Evolutionary conservation across 2,113 vertebrate species (phyloP).

Genomic region (Strigops habroptila): DNA sequence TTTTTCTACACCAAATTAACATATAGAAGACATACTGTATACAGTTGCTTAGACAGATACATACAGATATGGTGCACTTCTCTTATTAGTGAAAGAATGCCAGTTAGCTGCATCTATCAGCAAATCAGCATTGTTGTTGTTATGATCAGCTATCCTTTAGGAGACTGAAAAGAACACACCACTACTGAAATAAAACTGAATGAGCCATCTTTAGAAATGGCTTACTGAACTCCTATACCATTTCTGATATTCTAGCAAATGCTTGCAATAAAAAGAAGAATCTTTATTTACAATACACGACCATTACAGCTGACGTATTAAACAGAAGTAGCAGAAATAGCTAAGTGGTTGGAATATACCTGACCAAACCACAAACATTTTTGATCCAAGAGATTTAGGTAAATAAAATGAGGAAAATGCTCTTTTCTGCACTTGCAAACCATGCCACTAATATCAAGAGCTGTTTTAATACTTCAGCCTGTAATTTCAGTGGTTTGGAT

Average conservation of each 20-base stretch:
- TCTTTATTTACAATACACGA: background rate
- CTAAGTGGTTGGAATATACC: background rate
- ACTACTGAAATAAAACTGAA: background rate
- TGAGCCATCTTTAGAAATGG: background rate
- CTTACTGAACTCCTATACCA: background rate
- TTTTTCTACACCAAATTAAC: background rate
- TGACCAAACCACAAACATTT: background rate
- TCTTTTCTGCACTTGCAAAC: background rate
- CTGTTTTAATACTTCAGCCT: background rate
- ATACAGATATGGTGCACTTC: background rate
- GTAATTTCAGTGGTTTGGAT: background rate
- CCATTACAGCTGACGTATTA: background rate
- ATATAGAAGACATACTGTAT: background rate
- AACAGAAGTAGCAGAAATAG: background rate
- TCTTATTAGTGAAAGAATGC: background rate
- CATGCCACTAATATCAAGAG: background rate
- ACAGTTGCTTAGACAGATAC: background rate
- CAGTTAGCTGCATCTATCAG: background rate
- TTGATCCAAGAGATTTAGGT: background rate
- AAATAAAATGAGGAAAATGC: background rate
- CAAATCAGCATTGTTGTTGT: background rate
- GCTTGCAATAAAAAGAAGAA: background rate
- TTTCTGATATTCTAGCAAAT: background rate
- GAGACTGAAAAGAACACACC: background rate
- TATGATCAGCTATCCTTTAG: background rate